These are phyloP conservation scores for Rhagologus leucostigma DNA, from an alignment of 2,113 vertebrate genomes.

Conservation along the genomic window DNA sequence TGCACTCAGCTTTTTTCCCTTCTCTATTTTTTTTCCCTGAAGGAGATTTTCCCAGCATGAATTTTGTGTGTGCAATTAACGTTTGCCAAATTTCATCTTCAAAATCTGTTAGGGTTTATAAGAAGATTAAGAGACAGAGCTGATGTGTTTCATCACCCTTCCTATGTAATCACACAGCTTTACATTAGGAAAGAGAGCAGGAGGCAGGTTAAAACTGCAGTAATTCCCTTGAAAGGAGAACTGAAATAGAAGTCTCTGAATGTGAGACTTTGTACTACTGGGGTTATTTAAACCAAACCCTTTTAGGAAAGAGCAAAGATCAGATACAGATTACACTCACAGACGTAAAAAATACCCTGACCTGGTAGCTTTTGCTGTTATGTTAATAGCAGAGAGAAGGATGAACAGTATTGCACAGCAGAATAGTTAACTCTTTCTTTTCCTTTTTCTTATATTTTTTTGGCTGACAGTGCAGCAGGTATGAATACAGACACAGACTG, in stretches of 20 bases:
- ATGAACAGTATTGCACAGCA: not conserved
- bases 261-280: not conserved
- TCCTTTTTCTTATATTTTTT: not conserved
- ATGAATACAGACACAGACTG: not conserved
- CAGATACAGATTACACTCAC: not conserved
- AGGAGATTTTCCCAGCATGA: conserved; percentile 70
- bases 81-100: conserved; percentile 62
- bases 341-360: not conserved
- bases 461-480: not conserved
- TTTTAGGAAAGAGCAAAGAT: not conserved
- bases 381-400: not conserved
- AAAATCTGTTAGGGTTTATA: conserved; percentile 68
- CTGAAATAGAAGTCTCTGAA: conserved; percentile 32
- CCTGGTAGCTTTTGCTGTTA: not conserved
- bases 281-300: not conserved
- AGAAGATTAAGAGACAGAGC: conserved; percentile 58
- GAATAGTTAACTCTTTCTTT: not conserved
- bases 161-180: conserved; percentile 49
- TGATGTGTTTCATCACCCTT: conserved; percentile 2
- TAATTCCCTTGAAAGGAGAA: conserved; percentile 18
- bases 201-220: conserved; percentile 47
- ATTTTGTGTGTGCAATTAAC: conserved; percentile 69
- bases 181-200: conserved; percentile 5
- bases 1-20: conserved; percentile 44
- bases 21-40: not conserved